Base-by-base conservation (phyloP, 92 coral and sea anemone species). In the Epizoanthus ramosus region DNA sequence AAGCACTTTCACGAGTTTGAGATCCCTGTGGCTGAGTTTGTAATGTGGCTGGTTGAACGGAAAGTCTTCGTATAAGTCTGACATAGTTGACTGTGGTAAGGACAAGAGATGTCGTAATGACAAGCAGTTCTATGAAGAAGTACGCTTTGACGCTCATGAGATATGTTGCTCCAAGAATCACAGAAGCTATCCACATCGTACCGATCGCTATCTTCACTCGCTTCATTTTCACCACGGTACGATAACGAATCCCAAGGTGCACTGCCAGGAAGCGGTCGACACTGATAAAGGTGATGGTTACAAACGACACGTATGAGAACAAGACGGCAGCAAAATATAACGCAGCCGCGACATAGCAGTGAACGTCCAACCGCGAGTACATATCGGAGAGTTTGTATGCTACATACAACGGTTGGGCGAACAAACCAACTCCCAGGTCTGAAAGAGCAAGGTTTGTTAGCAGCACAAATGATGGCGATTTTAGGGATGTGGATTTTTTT, bases 61-160 rank as follows among this genome's bases (percentile, higher is more conserved):
- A 75, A 19, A 75, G 68, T 66, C 39, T 75, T 35, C 68, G 80
- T 22, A 75, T 52, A 58, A 75, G 31, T 67, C 57, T 58, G 31
- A 31, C 33, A 35, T 75, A 75, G 66, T 57, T 31, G 45, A 58
- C 28, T 37, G 80, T 75, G 37, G 80, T 75, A 31, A 75, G 80
- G 21, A 75, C 19, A 35, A 75, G 68, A 16, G 80, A 75, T 33
- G 57, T 61, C 8, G 80, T 58, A 52, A 75, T 75, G 60, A 75
- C 58, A 41, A 75, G 63, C 37, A 75, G 52, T 37, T 75, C 80
- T 2, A 53, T 18, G 57, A 70, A 43, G 31, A 75, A 75, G n/a
- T 75, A 75, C 9, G 68, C 80, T 52, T 35, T 57, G 6, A 52
- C 80, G 25, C 80, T 75, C 13, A 75, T 5, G 8, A 75, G 54